phyloP scores from a whole-genome alignment of 2,888 invertebrate species.

The Athalia cordata region DNA sequence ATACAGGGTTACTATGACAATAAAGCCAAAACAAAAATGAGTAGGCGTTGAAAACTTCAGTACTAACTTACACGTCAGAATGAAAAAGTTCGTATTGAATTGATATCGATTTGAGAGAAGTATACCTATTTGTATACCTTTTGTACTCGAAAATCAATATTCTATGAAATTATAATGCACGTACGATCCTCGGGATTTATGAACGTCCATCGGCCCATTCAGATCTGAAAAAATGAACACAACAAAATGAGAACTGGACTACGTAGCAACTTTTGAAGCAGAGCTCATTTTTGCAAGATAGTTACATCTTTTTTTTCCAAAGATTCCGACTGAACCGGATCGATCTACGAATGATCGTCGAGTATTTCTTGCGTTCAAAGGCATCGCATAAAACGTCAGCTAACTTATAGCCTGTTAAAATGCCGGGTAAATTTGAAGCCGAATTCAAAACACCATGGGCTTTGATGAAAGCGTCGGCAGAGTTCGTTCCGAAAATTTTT shows the following conservation, averaged over 20 bases:
- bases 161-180: no score
- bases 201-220: no score
- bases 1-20: constrained; percentile 30
- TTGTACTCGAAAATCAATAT: constrained; percentile 3
- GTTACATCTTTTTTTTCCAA: no score
- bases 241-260: no score
- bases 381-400: neutral
- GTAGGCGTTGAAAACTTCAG: constrained; percentile 13
- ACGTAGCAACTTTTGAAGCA: no score
- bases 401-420: neutral
- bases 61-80: neutral
- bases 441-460: constrained; percentile 42
- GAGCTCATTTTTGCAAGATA: no score
- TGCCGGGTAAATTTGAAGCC: constrained; percentile 11
- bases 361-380: no score
- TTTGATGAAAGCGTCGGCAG: constrained; percentile 24
- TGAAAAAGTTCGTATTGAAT: neutral
- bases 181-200: no score
- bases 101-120: constrained; percentile 17
- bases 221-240: no score
- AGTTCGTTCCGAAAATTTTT: constrained; percentile 36
- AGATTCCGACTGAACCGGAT: neutral
- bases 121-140: neutral
- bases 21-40: constrained; percentile 19
- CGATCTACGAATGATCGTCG: constrained; percentile 5